phyloP scores from a whole-genome alignment of 2,888 invertebrate genomes.

The Sinodicranocentrus sp. region DNA sequence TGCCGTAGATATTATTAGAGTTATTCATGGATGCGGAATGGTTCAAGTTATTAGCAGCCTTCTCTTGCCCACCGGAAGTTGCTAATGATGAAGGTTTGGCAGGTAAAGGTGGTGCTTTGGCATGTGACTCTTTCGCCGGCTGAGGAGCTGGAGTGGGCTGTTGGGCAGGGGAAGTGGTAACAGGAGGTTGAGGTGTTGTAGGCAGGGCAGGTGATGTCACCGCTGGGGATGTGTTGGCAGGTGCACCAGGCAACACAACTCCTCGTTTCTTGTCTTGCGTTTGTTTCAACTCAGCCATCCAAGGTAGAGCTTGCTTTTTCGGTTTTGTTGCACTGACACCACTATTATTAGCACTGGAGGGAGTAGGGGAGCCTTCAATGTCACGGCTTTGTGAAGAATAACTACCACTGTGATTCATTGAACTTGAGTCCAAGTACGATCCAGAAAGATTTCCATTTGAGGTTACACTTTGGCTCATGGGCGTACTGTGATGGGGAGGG shows the following conservation, averaged over 20 bases:
- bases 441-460: constrained; percentile 61
- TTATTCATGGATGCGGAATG: constrained; percentile 35
- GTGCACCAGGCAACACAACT: constrained; percentile 48
- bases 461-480: constrained; percentile 63
- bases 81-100: constrained; percentile 72
- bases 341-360: constrained; percentile 63
- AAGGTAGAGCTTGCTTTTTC: constrained; percentile 82
- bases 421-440: constrained; percentile 46
- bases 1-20: no score
- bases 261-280: constrained; percentile 81
- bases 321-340: constrained; percentile 49
- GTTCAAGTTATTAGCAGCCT: constrained; percentile 42
- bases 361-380: constrained; percentile 64
- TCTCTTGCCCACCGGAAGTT: constrained; percentile 1
- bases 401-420: constrained; percentile 61
- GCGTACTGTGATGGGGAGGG: constrained; percentile 63
- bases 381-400: constrained; percentile 61
- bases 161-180: constrained; percentile 37
- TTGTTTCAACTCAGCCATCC: constrained; percentile 89
- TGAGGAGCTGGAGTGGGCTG: constrained; percentile 20
- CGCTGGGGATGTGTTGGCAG: constrained; percentile 36
- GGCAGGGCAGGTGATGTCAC: constrained; percentile 32
- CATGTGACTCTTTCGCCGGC: constrained; percentile 14
- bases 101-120: constrained; percentile 75
- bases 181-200: no score